Evolutionary conservation across 2,888 invertebrate genomes (phyloP).

Genomic region (Zaprionus obscuricornis): DNA sequence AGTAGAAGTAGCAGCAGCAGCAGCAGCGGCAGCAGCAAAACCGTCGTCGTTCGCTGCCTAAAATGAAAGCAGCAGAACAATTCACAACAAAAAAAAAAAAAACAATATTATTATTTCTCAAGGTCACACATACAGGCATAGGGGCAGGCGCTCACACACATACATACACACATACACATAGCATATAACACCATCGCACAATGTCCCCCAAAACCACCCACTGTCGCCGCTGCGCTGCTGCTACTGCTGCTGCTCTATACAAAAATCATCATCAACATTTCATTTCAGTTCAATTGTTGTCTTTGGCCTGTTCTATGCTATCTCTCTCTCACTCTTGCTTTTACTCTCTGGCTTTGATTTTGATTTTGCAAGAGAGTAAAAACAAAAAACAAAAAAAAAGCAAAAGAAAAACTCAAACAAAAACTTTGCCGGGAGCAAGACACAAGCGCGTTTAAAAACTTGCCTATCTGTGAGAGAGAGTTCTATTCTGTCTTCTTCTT

Average conservation of each 20-base stretch:
- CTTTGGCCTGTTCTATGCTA: constrained; percentile 42
- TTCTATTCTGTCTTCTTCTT: no score
- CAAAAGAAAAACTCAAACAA: constrained; percentile 31
- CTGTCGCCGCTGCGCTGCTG: no score
- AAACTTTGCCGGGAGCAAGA: constrained; percentile 57
- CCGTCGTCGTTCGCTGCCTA: no score
- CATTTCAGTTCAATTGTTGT: constrained; percentile 55
- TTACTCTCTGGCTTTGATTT: no score
- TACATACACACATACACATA: no score
- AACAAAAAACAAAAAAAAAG: no score
- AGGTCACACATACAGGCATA: constrained; percentile 56
- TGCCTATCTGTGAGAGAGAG: constrained; percentile 47
- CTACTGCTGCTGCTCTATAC: not conserved
- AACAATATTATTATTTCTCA: constrained; percentile 71
- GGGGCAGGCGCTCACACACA: constrained; percentile 7
- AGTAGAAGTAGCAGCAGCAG: constrained; percentile 28
- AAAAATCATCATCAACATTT: constrained; percentile 28
- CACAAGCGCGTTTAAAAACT: constrained; percentile 54
- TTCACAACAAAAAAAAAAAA: no score
- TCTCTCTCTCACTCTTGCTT: constrained; percentile 17
- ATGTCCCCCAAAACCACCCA: constrained; percentile 41
- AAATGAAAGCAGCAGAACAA: no score
- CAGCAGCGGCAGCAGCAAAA: no score
- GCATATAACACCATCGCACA: constrained; percentile 10
- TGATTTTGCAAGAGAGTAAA: no score